phyloP scores from a whole-genome alignment of 1,140 invertebrate genomes.

The Zaprionus lachaisei region DNA sequence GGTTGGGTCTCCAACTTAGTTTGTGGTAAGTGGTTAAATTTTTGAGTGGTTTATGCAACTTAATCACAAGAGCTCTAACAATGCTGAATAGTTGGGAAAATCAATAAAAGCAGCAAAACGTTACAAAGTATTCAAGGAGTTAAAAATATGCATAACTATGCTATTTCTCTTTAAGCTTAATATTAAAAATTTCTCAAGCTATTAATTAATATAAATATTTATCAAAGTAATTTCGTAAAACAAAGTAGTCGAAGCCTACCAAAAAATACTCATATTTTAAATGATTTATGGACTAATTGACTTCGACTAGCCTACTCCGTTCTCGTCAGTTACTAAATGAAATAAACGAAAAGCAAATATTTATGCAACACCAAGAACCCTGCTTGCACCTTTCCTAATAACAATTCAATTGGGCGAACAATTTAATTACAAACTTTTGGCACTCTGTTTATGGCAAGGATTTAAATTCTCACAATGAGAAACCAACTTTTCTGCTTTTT shows the following conservation, averaged over 20 bases:
- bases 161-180: not conserved
- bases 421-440: constrained; percentile 67
- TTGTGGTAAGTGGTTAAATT: constrained; percentile 8
- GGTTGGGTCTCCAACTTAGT: constrained; percentile 37
- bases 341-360: constrained; percentile 57
- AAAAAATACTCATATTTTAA: constrained; percentile 39
- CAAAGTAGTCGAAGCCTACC: not conserved
- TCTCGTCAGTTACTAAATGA: constrained; percentile 24
- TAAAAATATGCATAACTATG: not conserved
- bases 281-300: constrained; percentile 7
- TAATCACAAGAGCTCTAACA: not conserved
- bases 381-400: constrained; percentile 19
- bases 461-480: constrained; percentile 41
- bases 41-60: constrained; percentile 9
- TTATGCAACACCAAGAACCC: constrained; percentile 21
- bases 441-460: constrained; percentile 47
- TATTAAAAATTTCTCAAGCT: not conserved
- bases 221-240: not conserved
- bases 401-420: constrained; percentile 60
- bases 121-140: not conserved
- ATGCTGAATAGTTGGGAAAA: not conserved
- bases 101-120: not conserved
- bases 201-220: not conserved
- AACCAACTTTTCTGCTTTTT: constrained; percentile 43
- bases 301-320: not conserved